Conservation (phyloP, 1,140 invertebrate species). For the Paralvinella palmiformis region DNA sequence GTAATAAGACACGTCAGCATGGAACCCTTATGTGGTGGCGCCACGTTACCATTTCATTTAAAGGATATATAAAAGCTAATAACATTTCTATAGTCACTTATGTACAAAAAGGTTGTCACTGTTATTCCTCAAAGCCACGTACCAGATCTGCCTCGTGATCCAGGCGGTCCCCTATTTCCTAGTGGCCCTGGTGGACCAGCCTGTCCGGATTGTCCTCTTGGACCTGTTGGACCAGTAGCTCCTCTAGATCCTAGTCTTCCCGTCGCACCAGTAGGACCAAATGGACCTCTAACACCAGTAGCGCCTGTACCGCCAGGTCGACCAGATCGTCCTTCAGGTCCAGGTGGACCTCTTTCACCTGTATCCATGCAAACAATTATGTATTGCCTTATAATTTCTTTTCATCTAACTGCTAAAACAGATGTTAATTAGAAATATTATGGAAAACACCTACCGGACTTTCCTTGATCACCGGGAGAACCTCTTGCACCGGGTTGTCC, state of each 20-base stretch:
- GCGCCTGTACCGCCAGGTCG: constrained; percentile 52
- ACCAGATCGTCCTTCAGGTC: constrained; percentile 56
- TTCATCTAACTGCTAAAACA: too few relatives aligned
- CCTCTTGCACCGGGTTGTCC: not conserved
- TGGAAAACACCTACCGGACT: not conserved
- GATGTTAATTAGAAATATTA: too few relatives aligned
- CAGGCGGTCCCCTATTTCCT: not conserved
- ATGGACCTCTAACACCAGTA: constrained; percentile 6
- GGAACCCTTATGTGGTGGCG: too few relatives aligned
- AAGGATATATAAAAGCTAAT: too few relatives aligned
- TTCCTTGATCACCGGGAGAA: not conserved
- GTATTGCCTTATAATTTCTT: too few relatives aligned
- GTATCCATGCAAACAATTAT: too few relatives aligned
- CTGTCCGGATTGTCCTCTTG: not conserved
- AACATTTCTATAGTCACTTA: too few relatives aligned
- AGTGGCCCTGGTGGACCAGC: not conserved
- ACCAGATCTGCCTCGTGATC: not conserved
- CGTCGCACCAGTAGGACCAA: not conserved
- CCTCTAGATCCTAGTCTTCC: not conserved
- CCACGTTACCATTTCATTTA: too few relatives aligned
- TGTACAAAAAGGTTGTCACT: not conserved
- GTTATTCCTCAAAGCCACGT: not conserved
- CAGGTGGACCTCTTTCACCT: constrained; percentile 1
- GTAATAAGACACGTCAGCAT: too few relatives aligned
- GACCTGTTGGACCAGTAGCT: not conserved